Base-by-base conservation (phyloP, 2,797 vertebrate genomes). In the Clarias platycephalus region DNA sequence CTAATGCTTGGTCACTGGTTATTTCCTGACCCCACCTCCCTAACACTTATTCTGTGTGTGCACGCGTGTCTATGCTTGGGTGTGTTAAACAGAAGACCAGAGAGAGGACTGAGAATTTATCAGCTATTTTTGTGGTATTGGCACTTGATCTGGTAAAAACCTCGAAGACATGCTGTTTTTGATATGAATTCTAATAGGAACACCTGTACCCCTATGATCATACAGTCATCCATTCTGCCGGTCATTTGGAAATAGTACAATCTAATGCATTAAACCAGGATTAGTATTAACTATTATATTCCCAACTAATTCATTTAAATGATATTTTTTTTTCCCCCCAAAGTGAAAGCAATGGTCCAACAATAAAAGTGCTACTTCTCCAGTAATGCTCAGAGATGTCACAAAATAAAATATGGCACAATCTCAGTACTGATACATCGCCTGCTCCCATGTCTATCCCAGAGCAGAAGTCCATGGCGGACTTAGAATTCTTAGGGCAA, bases 361-460 rank as follows among this genome's bases (percentile, higher is more conserved):
- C 6, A 76, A 57, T 28, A 74, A 60, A 77, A 7, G 55, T 37
- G 75, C 1, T 31, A 15, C 12, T 60, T 72, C 58, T 37, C 13
- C 34, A 72, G 24, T 55, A 78, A 63, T 44, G 24, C 34, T 62
- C 58, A 62, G 57, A 60, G 49, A 44, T 80, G 60, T 80, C 40
- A 80, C 5, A 80, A 80, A 80, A 80, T 66, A 66, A 80, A 66
- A 67, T 53, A 67, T 67, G n/a, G 26, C 62, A 53, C 78, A 80
- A 55, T 80, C 18, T 31, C 28, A 15, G 26, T 5, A 15, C n/a
- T 62, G 58, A 83, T 31, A 74, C 37, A 75, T 31, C 22, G 31
- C 71, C 37, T 75, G 40, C 12, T 55, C 62, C 15, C 66, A 63
- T 75, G 66, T 76, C 44, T 53, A 72, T 62, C 37, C 34, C 55